phyloP scores from a whole-genome alignment of 2,797 vertebrate genomes.

The Cossypha dichroa region DNA sequence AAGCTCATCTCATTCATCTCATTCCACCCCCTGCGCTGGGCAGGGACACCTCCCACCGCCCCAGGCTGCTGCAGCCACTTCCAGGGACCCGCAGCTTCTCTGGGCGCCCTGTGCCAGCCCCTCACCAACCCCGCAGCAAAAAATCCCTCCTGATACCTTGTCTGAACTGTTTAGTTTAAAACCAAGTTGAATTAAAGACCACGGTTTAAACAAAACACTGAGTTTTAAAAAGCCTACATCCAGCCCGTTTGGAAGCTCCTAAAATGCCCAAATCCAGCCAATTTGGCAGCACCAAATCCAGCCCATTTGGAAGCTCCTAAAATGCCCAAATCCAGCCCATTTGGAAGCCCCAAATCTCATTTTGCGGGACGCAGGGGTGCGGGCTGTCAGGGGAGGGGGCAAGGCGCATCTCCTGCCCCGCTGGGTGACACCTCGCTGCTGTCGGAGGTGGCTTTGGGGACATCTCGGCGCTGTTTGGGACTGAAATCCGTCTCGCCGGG shows the following conservation, averaged over 20 bases:
- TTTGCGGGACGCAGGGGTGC: not conserved
- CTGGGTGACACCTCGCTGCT: not conserved
- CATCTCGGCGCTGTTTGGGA: accelerated
- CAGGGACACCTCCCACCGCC: accelerated
- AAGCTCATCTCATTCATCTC: not conserved
- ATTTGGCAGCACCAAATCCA: too few relatives aligned
- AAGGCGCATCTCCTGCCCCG: not conserved
- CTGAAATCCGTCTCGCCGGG: not conserved
- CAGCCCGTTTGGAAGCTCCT: too few relatives aligned
- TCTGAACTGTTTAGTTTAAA: not conserved
- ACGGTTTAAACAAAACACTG: too few relatives aligned
- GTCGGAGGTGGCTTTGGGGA: not conserved
- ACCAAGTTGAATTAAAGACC: not conserved
- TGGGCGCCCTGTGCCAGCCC: not conserved
- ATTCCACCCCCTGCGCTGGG: accelerated
- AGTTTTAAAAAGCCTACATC: accelerated
- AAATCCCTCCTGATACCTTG: accelerated
- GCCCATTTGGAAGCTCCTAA: too few relatives aligned
- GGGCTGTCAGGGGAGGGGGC: too few relatives aligned
- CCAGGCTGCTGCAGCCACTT: accelerated
- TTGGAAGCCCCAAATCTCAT: not conserved
- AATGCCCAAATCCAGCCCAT: not conserved
- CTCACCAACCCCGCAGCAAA: accelerated
- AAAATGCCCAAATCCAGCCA: not conserved
- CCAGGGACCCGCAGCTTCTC: not conserved